These are phyloP conservation scores for Uropetala carovei DNA, from an alignment of 2,888 invertebrate species.

Conservation along the genomic window DNA sequence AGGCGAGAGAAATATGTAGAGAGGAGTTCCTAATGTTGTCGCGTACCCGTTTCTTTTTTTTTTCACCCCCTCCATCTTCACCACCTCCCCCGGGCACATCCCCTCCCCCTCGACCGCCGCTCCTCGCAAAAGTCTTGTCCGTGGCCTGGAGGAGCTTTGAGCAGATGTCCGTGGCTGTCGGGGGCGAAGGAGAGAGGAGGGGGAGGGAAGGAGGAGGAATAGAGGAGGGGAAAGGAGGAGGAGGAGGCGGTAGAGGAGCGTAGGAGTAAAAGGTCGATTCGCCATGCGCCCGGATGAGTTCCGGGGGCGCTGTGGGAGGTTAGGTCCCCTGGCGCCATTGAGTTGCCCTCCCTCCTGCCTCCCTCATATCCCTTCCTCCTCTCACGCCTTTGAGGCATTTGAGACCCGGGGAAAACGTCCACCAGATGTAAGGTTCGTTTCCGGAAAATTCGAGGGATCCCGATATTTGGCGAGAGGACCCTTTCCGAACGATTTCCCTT, in stretches of 20 bases:
- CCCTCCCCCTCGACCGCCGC: not conserved
- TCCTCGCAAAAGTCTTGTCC: not conserved
- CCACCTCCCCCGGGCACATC: not conserved
- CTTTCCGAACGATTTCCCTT: not conserved
- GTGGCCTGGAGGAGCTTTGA: not conserved
- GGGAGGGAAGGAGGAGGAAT: not conserved
- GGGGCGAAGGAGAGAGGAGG: not conserved
- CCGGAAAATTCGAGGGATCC: not conserved
- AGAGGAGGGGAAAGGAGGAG: not conserved
- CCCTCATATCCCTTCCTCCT: not conserved
- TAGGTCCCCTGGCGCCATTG: not conserved
- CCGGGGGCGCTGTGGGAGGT: slow-evolving; percentile 11
- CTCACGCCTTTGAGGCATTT: not conserved
- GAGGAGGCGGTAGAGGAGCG: not conserved
- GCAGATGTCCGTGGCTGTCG: not conserved
- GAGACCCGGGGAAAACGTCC: not conserved
- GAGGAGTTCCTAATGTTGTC: not conserved
- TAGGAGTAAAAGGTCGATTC: not conserved
- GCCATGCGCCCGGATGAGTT: slow-evolving; percentile 27
- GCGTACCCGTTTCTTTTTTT: slow-evolving; percentile 9
- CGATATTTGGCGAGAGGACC: slow-evolving; percentile 10
- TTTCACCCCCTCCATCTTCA: not conserved
- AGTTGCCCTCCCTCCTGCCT: not conserved
- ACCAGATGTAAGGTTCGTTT: slow-evolving; percentile 7
- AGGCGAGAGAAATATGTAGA: not conserved